Base-by-base conservation (phyloP, 2,113 vertebrate genomes). In the Equus przewalskii region DNA sequence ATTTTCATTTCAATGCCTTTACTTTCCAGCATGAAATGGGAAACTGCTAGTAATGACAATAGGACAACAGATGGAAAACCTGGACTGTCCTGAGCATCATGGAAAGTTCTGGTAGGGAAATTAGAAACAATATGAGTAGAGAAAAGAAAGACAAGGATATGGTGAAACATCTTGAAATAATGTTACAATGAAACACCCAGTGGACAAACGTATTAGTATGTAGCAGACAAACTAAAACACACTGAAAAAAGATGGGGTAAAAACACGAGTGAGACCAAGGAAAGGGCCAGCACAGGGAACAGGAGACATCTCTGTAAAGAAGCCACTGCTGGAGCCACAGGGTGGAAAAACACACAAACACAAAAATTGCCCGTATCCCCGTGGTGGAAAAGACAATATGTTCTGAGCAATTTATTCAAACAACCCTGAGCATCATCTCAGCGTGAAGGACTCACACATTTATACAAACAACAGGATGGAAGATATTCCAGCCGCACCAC, bases 241-340 rank as follows among this genome's bases (percentile, higher is more conserved):
- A 41, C 4, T 49, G 28, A 41, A 18, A 56, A 30, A 64, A 73
- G n/a, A 65, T 4, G 49, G 7, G 14, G 46, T 9, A 2, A 73
- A 62, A 83, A 36, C 11, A 28, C 49, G 14, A 54, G 67, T 1
- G 24, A 85, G 49, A 51, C 26, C 22, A 22, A 73, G 64, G 41
- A 18, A 33, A 86, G 1, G 7, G n/a, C 56, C 30, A 28, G 73
- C 26, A 2, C 0, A 0, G 3, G 10, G 76, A 41, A 58, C 4
- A 41, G 36, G 9, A 13, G n/a, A 58, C 60, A 24, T 28, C 85
- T 6, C 75, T 83, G 49, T 54, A 60, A 91, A 46, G 3, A 49
- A 70, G 75, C 51, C 36, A 30, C 24, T 1, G 26, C 82, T 18
- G 46, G 1, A 18, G 16, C 58, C 65, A 2, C 33, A 13, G 60